Percentiles rank a stretch among this genome's conserved stretches.
phyloP scores from a whole-genome alignment of 30 jellyfish, hydroid and myxozoan genomes.

The Cassiopea andromeda region DNA sequence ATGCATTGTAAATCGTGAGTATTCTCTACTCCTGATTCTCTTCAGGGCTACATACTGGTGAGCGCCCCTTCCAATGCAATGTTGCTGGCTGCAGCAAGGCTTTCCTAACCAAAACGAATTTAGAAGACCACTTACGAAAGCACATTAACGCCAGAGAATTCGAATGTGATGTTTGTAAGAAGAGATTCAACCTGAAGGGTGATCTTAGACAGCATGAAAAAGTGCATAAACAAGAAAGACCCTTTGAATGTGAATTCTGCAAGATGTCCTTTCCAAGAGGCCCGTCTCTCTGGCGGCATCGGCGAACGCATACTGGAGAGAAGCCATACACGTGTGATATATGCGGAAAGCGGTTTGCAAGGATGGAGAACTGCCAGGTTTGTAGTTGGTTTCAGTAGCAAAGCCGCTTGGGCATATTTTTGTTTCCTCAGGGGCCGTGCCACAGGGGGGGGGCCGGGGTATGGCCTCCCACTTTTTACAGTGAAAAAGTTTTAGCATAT shows the following conservation, averaged over 20 bases:
- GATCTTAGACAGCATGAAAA: slow-evolving; percentile 75
- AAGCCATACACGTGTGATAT: slow-evolving; percentile 82
- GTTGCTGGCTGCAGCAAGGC: slow-evolving; percentile 57
- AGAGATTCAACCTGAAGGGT: slow-evolving; percentile 69
- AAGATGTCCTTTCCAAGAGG: slow-evolving; percentile 80
- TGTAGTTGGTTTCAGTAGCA: background rate
- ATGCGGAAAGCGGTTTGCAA: slow-evolving; percentile 78
- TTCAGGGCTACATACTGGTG: slow-evolving; percentile 77
- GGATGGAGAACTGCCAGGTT: slow-evolving; percentile 85
- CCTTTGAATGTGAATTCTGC: slow-evolving; percentile 81
- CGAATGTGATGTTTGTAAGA: slow-evolving; percentile 69
- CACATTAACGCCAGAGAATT: slow-evolving; percentile 80
- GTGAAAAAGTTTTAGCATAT: too few relatives aligned
- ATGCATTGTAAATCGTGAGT: background rate
- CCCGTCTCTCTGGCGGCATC: slow-evolving; percentile 79
- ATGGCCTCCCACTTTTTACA: too few relatives aligned
- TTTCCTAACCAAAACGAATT: slow-evolving; percentile 67
- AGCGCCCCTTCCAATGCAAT: slow-evolving; percentile 74
- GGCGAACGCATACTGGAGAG: slow-evolving; percentile 88
- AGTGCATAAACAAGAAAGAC: slow-evolving; percentile 72
- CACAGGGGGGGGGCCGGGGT: too few relatives aligned
- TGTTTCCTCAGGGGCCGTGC: too few relatives aligned
- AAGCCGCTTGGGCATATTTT: too few relatives aligned
- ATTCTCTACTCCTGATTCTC: background rate
- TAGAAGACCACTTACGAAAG: slow-evolving; percentile 75